These are phyloP conservation scores for Tadarida brasiliensis DNA, from an alignment of 2,797 vertebrate genomes.

Conservation along the genomic window DNA sequence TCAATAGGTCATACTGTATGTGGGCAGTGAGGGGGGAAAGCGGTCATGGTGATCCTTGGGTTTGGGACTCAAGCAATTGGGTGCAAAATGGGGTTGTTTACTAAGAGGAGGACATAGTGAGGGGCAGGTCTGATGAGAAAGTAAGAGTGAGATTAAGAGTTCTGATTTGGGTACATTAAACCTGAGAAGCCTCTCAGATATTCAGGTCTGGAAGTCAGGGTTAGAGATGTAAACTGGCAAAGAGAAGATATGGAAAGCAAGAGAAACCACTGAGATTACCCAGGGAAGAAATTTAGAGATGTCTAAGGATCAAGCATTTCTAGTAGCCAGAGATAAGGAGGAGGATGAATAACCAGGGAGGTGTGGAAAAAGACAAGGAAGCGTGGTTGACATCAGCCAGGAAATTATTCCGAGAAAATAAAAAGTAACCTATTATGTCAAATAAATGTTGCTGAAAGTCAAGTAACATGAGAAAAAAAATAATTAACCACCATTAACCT, in stretches of 20 bases:
- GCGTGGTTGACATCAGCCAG: not conserved
- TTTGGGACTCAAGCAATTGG: not conserved
- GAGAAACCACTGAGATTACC: not conserved
- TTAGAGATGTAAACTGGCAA: not conserved
- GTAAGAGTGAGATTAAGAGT: not conserved
- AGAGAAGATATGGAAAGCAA: not conserved
- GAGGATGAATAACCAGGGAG: not conserved
- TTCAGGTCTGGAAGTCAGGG: not conserved
- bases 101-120: not conserved
- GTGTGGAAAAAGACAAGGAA: not conserved
- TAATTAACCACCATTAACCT: not conserved
- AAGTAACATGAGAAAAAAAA: not conserved
- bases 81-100: not conserved
- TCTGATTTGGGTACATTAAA: not conserved
- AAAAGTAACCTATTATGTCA: not conserved
- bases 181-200: not conserved
- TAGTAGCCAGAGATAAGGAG: not conserved
- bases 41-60: not conserved
- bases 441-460: not conserved
- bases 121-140: not conserved
- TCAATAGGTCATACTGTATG: not conserved
- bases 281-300: not conserved
- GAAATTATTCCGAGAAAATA: slow-evolving; percentile 12
- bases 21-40: not conserved
- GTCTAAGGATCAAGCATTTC: not conserved